phyloP scores from a whole-genome alignment of 92 coral and sea anemone genomes.

The Porites rus region DNA sequence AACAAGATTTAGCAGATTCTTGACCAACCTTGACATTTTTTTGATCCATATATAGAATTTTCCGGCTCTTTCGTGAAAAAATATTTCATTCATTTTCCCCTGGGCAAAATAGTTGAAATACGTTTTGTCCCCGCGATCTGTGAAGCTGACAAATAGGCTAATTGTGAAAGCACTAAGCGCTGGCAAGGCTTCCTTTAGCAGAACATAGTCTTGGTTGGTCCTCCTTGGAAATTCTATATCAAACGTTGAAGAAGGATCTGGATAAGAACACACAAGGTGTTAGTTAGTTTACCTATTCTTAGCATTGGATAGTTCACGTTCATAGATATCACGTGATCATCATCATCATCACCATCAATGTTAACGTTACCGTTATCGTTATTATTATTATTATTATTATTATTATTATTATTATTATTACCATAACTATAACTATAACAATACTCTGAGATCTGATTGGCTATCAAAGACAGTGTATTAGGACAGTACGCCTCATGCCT shows the following conservation, averaged over 20 bases:
- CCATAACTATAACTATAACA: too few relatives aligned
- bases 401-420: too few relatives aligned
- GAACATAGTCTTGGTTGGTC: constrained; percentile 34
- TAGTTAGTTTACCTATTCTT: too few relatives aligned
- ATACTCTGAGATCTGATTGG: too few relatives aligned
- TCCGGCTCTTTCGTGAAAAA: constrained; percentile 43
- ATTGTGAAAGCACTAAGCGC: constrained; percentile 54
- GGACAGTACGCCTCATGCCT: too few relatives aligned
- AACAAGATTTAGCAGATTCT: too few relatives aligned
- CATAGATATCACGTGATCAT: too few relatives aligned
- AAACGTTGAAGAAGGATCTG: constrained; percentile 21
- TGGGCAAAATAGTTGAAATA: constrained; percentile 59
- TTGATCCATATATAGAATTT: constrained; percentile 31
- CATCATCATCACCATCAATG: too few relatives aligned
- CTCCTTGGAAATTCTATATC: constrained; percentile 67
- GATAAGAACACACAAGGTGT: background rate
- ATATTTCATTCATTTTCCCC: constrained; percentile 48
- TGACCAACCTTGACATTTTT: background rate
- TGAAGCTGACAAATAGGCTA: constrained; percentile 63
- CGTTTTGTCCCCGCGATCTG: constrained; percentile 33
- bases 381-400: too few relatives aligned
- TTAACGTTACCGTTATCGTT: too few relatives aligned
- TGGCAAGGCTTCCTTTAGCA: constrained; percentile 34
- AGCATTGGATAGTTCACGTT: too few relatives aligned
- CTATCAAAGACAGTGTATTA: too few relatives aligned